Conservation (phyloP, 2,888 invertebrate species). For the Mylabris sibirica region DNA sequence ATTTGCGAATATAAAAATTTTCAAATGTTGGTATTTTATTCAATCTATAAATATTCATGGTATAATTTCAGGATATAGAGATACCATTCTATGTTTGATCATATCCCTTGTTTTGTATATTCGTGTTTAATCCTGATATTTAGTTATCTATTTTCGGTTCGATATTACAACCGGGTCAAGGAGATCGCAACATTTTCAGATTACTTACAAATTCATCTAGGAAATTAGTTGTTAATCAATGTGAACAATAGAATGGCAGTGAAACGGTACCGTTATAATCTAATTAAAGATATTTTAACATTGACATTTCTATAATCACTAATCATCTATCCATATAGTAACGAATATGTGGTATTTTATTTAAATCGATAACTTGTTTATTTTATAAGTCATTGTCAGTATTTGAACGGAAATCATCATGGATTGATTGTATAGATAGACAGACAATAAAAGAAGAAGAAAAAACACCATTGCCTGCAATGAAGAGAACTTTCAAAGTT, state of each 20-base stretch:
- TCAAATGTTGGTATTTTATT: background rate
- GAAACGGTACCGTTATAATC: background rate
- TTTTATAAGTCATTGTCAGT: background rate
- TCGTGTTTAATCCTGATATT: background rate
- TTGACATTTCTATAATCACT: no score
- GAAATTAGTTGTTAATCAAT: background rate
- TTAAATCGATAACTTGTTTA: background rate
- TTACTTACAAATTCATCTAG: background rate
- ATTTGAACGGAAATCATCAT: background rate
- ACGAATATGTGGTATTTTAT: no score
- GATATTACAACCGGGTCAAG: slow-evolving; percentile 3
- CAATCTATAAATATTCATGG: background rate
- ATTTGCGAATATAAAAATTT: background rate
- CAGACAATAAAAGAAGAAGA: slow-evolving; percentile 23
- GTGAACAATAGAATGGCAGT: background rate
- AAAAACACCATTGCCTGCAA: slow-evolving; percentile 1
- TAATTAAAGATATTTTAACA: background rate
- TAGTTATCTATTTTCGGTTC: background rate
- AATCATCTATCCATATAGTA: no score
- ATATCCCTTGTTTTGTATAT: background rate
- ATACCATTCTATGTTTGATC: background rate
- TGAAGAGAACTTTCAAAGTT: slow-evolving; percentile 17
- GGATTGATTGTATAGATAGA: background rate
- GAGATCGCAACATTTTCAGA: background rate
- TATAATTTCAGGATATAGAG: background rate